phyloP scores from a whole-genome alignment of 2,888 invertebrate species.

The Spialia ferax region DNA sequence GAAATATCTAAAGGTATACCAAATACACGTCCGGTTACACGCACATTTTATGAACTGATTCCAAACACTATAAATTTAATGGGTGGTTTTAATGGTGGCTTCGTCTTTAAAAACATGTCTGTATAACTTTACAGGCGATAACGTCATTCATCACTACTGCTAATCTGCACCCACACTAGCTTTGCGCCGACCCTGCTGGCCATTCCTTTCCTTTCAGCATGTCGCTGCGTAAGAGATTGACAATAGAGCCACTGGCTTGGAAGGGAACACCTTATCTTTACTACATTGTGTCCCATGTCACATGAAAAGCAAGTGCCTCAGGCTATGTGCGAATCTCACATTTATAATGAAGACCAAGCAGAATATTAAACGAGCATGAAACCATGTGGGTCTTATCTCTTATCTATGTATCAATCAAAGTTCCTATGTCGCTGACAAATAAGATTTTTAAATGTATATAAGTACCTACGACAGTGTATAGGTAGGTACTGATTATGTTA shows the following conservation, averaged over 20 bases:
- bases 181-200: constrained; percentile 52
- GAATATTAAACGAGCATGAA: constrained; percentile 47
- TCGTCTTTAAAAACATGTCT: background rate
- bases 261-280: constrained; percentile 82
- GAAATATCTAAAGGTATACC: no score
- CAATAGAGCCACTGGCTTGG: constrained; percentile 81
- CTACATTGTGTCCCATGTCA: constrained; percentile 81
- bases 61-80: background rate
- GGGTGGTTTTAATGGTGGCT: background rate
- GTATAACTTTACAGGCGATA: constrained; percentile 1
- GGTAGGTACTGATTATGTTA: no score
- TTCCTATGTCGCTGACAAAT: no score
- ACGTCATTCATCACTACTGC: constrained; percentile 10
- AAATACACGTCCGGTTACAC: no score
- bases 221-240: constrained; percentile 79
- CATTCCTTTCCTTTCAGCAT: constrained; percentile 72
- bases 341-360: constrained; percentile 74
- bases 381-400: constrained; percentile 46
- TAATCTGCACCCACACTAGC: constrained; percentile 41
- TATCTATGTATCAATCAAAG: constrained; percentile 31
- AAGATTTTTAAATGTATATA: no score
- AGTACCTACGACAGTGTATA: no score
- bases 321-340: constrained; percentile 75
- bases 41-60: no score
- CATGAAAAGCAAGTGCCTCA: constrained; percentile 75